Evolutionary conservation across 1,140 invertebrate species (phyloP), one percentile per base, ranked within the genome.

Genomic region (Pseudomyrmex dendroicus): DNA sequence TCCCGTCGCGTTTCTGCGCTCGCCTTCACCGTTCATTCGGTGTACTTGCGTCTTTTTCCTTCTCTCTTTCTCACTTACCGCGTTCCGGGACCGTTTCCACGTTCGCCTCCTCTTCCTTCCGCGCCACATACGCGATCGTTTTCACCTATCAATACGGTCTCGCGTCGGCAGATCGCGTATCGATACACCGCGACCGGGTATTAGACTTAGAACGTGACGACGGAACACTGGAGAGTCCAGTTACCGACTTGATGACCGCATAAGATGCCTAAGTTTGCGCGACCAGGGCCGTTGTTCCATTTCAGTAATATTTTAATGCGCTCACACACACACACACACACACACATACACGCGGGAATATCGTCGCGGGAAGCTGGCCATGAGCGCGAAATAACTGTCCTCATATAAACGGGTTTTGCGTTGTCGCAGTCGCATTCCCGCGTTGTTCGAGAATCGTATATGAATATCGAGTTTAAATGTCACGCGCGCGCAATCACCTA

Each of bases 181-280:
- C 35, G 35, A 35, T 35, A 35, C 56, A 56, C 44, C 61, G 35
- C 4, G 48, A 35, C 35, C 22, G n/a, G 35, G 15, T 66, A 66
- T 83, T 63, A 77, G 62, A 83, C 62, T 63, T 62, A 56, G 63
- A 67, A 73, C 59, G 56, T 73, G 64, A 82, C 46, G 70, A 20
- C 64, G 86, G 76, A 76, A 83, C 48, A 61, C 8, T n/a, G 84
- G 35, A 62, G 63, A 73, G 82, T 87, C 70, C 48, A 82, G 72
- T 86, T 72, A 72, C 52, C 56, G 48, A 67, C 56, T 87, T 73
- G 54, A 86, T 86, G 83, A 80, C 57, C 67, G 56, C 61, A 67
- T 66, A 61, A 83, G 25, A 73, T 66, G 10, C 20, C 48, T 13
- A 56, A 68, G 56, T 68, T 84, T 72, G 67, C 83, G 50, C 68